These are phyloP conservation scores for Podarcis muralis DNA, from an alignment of 2,113 vertebrate genomes.

Conservation along the genomic window DNA sequence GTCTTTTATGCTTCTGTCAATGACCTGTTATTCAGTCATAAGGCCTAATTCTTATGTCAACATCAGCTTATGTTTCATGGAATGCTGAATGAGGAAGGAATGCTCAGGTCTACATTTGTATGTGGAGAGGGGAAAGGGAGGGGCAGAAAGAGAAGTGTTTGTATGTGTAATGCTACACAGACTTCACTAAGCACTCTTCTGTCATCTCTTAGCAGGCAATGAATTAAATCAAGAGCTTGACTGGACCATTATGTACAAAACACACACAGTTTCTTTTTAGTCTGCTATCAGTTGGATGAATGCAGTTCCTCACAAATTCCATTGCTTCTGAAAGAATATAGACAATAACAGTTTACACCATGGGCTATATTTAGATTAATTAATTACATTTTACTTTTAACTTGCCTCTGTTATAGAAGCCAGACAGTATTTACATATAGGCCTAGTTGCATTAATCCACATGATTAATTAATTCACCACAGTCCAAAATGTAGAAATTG, in stretches of 20 bases:
- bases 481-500: background rate
- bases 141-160: constrained; percentile 45
- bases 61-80: constrained; percentile 71
- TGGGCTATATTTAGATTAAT: background rate
- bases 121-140: constrained; percentile 43
- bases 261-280: constrained; percentile 48
- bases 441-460: background rate
- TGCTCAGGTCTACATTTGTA: constrained; percentile 65
- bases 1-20: constrained; percentile 67
- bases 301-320: constrained; percentile 37
- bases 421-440: background rate
- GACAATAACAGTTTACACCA: background rate
- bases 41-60: constrained; percentile 73
- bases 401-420: background rate
- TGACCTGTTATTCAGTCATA: constrained; percentile 68
- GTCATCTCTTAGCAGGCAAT: constrained; percentile 64
- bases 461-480: background rate
- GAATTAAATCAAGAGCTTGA: constrained; percentile 68
- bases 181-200: constrained; percentile 62
- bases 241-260: background rate
- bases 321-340: constrained; percentile 40
- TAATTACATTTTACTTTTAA: background rate
- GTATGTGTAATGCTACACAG: constrained; percentile 31
- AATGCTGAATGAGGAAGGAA: constrained; percentile 63
- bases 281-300: constrained; percentile 60